A percentile compares a stretch with the other conserved stretches of the same genome.
These are phyloP conservation scores for Hiodon alosoides DNA, from an alignment of 2,113 vertebrate genomes.

Conservation along the genomic window DNA sequence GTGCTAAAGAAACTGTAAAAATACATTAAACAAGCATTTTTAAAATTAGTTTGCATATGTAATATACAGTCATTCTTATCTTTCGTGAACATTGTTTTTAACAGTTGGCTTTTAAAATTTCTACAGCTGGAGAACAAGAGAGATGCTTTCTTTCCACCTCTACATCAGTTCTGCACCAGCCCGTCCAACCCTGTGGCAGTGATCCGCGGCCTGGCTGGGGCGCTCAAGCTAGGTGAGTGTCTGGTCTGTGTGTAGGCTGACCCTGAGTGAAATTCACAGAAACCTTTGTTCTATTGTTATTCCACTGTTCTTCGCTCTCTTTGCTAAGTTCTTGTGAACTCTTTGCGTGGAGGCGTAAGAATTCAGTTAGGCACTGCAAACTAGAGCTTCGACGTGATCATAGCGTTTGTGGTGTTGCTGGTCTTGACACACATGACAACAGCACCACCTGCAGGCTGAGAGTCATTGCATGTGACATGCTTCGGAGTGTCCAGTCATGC, in stretches of 20 bases:
- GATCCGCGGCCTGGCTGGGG: conserved; percentile 98
- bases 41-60: no score
- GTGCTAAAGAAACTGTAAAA: no score
- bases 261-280: no score
- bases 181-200: conserved; percentile 97
- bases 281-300: no score
- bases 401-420: background rate
- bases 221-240: conserved; percentile 78
- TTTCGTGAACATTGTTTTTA: background rate
- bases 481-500: background rate
- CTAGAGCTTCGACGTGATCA: background rate
- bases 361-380: no score
- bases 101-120: conserved; percentile 32
- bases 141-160: conserved; percentile 94
- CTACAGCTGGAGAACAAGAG: conserved; percentile 95
- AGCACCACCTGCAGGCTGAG: conserved; percentile 61
- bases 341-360: no score
- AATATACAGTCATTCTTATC: no score
- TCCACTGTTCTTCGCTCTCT: no score
- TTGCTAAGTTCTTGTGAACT: no score
- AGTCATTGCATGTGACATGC: conserved; percentile 43
- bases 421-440: conserved; percentile 43
- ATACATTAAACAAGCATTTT: no score
- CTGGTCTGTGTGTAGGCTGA: background rate
- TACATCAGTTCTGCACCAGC: conserved; percentile 99